Percentiles rank a stretch among this genome's conserved stretches.
These are phyloP conservation scores for Pampus argenteus DNA, from an alignment of 2,797 vertebrate genomes.

Conservation along the genomic window DNA sequence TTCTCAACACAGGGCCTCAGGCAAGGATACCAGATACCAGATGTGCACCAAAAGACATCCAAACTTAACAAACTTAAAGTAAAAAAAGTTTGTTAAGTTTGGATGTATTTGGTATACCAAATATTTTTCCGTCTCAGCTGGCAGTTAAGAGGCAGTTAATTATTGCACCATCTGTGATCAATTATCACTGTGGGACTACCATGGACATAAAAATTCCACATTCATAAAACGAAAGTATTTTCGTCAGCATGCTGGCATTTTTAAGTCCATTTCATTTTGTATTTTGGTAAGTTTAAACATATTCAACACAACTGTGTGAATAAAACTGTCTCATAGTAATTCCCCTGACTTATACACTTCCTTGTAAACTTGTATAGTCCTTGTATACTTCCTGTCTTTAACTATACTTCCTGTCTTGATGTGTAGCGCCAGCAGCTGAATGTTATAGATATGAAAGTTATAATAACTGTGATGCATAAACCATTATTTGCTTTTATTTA, in stretches of 20 bases:
- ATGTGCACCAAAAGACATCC: neutral
- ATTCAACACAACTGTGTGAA: neutral
- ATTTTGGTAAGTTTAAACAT: neutral
- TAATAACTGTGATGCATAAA: neutral
- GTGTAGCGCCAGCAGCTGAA: constrained; percentile 8
- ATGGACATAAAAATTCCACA: neutral
- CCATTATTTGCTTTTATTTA: neutral
- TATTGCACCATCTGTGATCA: neutral
- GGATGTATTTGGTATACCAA: too few species aligned
- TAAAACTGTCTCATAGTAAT: neutral
- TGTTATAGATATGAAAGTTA: neutral
- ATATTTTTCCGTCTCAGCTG: neutral
- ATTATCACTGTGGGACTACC: neutral
- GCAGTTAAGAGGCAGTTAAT: neutral
- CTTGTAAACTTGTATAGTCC: too few species aligned
- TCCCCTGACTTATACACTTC: neutral
- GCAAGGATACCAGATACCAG: too few species aligned
- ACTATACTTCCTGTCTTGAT: constrained; percentile 44
- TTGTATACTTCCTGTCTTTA: constrained; percentile 20
- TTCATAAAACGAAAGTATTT: neutral
- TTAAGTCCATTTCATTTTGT: neutral
- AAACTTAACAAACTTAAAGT: neutral
- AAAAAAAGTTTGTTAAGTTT: too few species aligned
- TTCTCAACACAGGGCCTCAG: too few species aligned
- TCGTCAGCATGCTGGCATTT: neutral